phyloP scores from a whole-genome alignment of 2,113 vertebrate genomes.

The Ginglymostoma cirratum region DNA sequence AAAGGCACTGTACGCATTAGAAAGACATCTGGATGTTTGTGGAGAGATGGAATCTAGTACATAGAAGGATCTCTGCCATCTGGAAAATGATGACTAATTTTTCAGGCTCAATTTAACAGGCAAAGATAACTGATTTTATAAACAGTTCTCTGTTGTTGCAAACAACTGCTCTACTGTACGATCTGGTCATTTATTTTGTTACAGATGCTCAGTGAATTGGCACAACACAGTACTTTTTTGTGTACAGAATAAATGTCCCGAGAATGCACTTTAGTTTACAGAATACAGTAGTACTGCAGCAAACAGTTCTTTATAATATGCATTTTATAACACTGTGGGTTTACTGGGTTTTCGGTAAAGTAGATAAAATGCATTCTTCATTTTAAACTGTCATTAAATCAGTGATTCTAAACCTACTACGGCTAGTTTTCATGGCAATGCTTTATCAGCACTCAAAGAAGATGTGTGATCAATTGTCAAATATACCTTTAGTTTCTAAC shows the following conservation, averaged over 20 bases:
- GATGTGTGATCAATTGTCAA: not conserved
- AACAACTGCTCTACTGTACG: slow-evolving; percentile 29
- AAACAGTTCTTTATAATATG: not conserved
- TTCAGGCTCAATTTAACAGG: slow-evolving; percentile 7
- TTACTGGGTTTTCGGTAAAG: not conserved
- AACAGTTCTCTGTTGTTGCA: slow-evolving; percentile 15
- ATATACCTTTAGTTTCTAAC: not conserved
- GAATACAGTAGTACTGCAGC: not conserved
- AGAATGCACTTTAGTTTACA: not conserved
- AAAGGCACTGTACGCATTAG: not conserved
- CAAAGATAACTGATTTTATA: slow-evolving; percentile 36
- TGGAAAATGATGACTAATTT: slow-evolving; percentile 29
- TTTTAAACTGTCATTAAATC: not conserved
- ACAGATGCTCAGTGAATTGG: not conserved
- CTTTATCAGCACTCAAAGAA: not conserved
- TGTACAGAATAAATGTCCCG: not conserved
- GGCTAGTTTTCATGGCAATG: not conserved
- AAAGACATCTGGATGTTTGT: slow-evolving; percentile 29
- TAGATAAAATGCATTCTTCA: not conserved
- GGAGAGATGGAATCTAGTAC: slow-evolving; percentile 31
- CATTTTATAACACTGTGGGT: not conserved
- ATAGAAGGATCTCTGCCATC: slow-evolving; percentile 35
- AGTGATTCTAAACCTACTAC: not conserved
- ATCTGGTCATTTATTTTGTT: slow-evolving; percentile 13
- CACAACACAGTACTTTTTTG: not conserved